These are phyloP conservation scores for Myotis yumanensis DNA, from an alignment of 2,113 vertebrate species.

Conservation along the genomic window DNA sequence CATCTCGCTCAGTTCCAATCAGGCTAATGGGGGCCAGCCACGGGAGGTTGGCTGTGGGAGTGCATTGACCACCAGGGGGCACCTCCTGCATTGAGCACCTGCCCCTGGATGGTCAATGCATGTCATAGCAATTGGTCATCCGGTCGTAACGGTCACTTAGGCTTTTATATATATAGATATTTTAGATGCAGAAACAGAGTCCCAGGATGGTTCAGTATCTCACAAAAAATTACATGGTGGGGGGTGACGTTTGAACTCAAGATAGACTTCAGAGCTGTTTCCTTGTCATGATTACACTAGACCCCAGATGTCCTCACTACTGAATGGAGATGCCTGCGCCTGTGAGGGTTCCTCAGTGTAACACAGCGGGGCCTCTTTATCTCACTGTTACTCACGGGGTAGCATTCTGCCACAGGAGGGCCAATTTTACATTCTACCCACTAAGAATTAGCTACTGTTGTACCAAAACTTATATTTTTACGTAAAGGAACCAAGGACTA, in stretches of 20 bases:
- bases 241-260: neutral
- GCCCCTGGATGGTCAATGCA: too few relatives aligned
- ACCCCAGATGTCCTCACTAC: neutral
- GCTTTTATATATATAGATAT: too few relatives aligned
- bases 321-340: fast-evolving
- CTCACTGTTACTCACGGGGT: too few relatives aligned
- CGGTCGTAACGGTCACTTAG: too few relatives aligned
- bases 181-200: neutral
- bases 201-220: neutral
- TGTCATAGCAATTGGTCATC: too few relatives aligned
- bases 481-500: neutral
- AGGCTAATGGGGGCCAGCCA: too few relatives aligned
- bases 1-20: too few relatives aligned
- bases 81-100: too few relatives aligned
- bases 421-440: neutral
- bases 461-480: neutral
- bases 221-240: neutral
- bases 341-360: neutral
- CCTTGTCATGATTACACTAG: neutral
- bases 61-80: too few relatives aligned
- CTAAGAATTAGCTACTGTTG: neutral
- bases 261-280: neutral
- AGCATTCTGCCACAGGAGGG: neutral
- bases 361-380: fast-evolving
- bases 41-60: too few relatives aligned